A percentile compares a stretch with the other conserved stretches of the same genome.
phyloP scores from a whole-genome alignment of 2,797 vertebrate species.

The Rhabdomys pumilio region DNA sequence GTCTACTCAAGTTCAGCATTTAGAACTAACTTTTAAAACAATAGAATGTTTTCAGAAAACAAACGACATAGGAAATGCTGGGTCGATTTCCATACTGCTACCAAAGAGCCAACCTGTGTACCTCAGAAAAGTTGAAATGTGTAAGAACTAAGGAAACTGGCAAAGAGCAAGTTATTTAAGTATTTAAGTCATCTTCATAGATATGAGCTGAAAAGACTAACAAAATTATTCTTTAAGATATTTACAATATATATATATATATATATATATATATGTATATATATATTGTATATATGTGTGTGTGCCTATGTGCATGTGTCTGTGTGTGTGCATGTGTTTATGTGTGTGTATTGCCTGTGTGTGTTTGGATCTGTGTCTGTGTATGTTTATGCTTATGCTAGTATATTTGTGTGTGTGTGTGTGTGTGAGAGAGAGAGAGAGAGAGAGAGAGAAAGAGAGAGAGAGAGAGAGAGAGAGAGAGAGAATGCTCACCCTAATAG shows the following conservation, averaged over 20 bases:
- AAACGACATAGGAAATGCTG: neutral
- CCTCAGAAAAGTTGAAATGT: neutral
- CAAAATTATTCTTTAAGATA: slow-evolving; percentile 23
- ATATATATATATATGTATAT: neutral
- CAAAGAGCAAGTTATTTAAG: neutral
- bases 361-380: too few species aligned
- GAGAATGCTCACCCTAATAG: neutral
- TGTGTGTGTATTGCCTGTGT: neutral
- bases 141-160: neutral
- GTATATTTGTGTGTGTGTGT: too few species aligned
- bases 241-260: neutral
- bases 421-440: too few species aligned
- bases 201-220: neutral
- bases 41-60: slow-evolving; percentile 4
- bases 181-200: neutral
- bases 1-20: neutral
- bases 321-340: neutral
- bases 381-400: too few species aligned
- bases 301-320: neutral
- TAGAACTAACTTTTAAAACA: slow-evolving; percentile 26
- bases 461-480: too few species aligned
- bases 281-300: neutral
- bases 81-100: neutral
- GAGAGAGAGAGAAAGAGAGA: too few species aligned
- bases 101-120: neutral